Conservation (phyloP, 2,888 invertebrate species). For the Spodoptera littoralis region DNA sequence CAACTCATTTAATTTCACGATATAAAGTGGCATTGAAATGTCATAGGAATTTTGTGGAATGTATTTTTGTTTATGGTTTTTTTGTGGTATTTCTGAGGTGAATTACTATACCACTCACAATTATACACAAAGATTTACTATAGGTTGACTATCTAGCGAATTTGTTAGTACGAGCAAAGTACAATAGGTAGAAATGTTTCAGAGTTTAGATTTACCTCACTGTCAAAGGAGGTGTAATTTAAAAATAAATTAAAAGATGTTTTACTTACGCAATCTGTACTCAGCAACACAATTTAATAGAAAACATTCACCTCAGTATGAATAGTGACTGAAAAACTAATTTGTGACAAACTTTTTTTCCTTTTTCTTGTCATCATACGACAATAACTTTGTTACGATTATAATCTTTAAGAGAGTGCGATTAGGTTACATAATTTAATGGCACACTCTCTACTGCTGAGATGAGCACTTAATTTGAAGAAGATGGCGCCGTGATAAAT, state of each 20-base stretch:
- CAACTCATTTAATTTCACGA: constrained; percentile 6
- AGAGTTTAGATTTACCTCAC: constrained; percentile 1
- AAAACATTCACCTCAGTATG: constrained; percentile 1
- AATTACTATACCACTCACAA: no score
- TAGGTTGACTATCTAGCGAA: no score
- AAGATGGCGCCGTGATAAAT: neutral
- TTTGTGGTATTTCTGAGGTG: no score
- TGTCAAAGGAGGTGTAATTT: neutral
- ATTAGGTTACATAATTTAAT: constrained; percentile 13
- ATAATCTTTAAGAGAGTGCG: neutral
- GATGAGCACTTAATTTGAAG: neutral
- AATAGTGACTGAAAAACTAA: constrained; percentile 2
- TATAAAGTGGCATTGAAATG: no score
- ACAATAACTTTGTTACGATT: constrained; percentile 1
- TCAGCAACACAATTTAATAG: neutral
- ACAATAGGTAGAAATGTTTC: no score
- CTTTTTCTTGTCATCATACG: constrained; percentile 5
- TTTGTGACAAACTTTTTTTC: neutral
- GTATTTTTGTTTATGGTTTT: constrained; percentile 1
- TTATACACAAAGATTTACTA: no score
- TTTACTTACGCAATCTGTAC: neutral
- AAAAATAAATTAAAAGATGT: neutral
- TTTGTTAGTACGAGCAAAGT: no score
- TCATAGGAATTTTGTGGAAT: neutral
- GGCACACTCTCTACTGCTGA: neutral